Conservation (phyloP, 2,888 invertebrate genomes). For the Oligia latruncula region DNA sequence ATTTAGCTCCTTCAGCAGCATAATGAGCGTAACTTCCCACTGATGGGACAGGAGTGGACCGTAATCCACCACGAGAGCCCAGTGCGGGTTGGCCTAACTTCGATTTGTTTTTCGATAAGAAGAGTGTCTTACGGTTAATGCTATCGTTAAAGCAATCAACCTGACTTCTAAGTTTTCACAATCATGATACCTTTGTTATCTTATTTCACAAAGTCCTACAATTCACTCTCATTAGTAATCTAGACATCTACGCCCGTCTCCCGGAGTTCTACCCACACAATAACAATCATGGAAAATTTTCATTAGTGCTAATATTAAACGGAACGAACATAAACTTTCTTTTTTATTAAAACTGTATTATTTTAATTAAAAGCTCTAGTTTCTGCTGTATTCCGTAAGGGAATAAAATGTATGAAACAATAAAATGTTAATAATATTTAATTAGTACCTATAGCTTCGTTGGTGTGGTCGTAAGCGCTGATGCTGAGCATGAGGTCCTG, state of each 20-base stretch:
- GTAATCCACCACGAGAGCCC: neutral
- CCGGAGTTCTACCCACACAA: neutral
- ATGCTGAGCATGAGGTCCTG: neutral
- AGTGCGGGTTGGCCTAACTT: neutral
- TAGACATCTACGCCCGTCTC: neutral
- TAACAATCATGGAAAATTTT: conserved; percentile 24
- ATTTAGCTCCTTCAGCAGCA: too few relatives aligned
- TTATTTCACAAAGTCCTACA: conserved; percentile 6
- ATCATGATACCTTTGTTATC: neutral
- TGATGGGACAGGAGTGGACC: neutral
- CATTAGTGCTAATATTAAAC: conserved; percentile 26
- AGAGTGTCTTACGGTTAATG: neutral
- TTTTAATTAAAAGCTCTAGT: conserved; percentile 37
- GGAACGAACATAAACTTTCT: neutral
- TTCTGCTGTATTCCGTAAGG: neutral
- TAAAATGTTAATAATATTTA: neutral
- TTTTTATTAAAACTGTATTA: conserved; percentile 22
- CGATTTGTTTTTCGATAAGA: too few relatives aligned
- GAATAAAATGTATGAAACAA: conserved; percentile 12
- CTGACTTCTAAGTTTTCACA: conserved; percentile 2
- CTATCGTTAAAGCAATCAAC: neutral
- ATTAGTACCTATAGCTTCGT: neutral
- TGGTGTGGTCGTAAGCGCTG: neutral
- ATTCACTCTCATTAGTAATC: conserved; percentile 20
- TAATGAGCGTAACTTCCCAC: neutral